Evolutionary conservation across 2,113 vertebrate genomes (phyloP).

Genomic region (Nycticryphes semicollaris): DNA sequence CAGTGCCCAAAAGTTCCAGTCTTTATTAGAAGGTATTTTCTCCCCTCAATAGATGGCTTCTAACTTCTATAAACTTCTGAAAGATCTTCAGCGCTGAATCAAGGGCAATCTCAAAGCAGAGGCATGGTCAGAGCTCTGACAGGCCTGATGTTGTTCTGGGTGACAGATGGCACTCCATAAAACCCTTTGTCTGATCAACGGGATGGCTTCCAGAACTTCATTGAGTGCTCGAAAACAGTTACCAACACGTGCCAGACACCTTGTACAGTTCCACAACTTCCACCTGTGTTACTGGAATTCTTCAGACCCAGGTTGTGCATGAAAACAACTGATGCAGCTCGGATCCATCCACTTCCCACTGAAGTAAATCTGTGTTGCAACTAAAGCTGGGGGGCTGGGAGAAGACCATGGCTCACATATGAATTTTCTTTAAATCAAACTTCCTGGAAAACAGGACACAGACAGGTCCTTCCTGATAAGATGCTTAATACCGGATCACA

Average conservation of each 20-base stretch:
- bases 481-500: background rate
- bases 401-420: rapidly evolving
- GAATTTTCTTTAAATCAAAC: background rate
- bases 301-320: background rate
- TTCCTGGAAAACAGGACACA: background rate
- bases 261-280: background rate
- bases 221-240: background rate
- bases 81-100: background rate
- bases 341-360: background rate
- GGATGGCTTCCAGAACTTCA: background rate
- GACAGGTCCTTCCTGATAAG: background rate
- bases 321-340: background rate
- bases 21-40: background rate
- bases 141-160: background rate
- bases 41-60: background rate
- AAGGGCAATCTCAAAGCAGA: background rate
- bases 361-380: too few relatives aligned
- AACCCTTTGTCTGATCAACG: background rate
- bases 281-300: background rate
- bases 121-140: background rate
- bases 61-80: background rate
- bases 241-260: background rate
- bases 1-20: background rate
- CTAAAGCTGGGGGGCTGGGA: background rate
- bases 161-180: background rate